A percentile compares a stretch with the other conserved stretches of the same genome.
Evolutionary conservation across 1,140 invertebrate species (phyloP).

Genomic region (Aphelenchoides fujianensis): DNA sequence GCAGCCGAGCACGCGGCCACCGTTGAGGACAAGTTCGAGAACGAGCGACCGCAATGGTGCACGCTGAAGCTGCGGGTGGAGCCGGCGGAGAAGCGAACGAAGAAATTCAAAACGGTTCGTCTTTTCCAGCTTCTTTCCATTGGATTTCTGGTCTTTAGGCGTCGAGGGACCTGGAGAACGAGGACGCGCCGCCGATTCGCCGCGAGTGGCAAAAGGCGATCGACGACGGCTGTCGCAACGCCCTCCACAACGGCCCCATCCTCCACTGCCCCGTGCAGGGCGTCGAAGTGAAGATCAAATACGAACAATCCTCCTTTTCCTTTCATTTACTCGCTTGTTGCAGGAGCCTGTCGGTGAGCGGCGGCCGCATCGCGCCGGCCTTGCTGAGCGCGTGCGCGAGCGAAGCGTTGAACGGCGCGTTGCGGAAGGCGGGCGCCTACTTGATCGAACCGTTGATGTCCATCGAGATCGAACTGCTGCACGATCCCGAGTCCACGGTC

Average conservation of each 20-base stretch:
- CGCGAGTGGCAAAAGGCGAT: slow-evolving; percentile 64
- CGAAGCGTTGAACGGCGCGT: slow-evolving; percentile 3
- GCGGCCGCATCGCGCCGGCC: slow-evolving; percentile 14
- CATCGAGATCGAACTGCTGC: background rate
- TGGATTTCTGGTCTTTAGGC: slow-evolving; percentile 39
- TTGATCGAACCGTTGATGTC: slow-evolving; percentile 24
- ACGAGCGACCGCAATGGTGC: slow-evolving; percentile 30
- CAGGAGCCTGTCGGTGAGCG: slow-evolving; percentile 13
- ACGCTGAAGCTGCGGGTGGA: slow-evolving; percentile 62
- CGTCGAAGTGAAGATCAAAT: slow-evolving; percentile 75
- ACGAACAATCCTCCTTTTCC: too few relatives aligned
- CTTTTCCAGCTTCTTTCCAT: background rate
- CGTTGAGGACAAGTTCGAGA: slow-evolving; percentile 40
- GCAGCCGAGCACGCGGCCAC: slow-evolving; percentile 65
- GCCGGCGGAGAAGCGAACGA: slow-evolving; percentile 65
- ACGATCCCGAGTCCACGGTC: background rate
- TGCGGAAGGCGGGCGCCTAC: slow-evolving; percentile 16
- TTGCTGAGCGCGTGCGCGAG: slow-evolving; percentile 19
- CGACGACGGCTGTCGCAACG: slow-evolving; percentile 65
- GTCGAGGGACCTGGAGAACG: slow-evolving; percentile 48
- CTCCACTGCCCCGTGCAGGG: slow-evolving; percentile 69
- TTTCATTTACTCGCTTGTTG: too few relatives aligned
- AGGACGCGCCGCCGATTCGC: slow-evolving; percentile 43
- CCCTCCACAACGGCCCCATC: slow-evolving; percentile 65
- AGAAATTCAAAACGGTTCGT: slow-evolving; percentile 39